phyloP scores from a whole-genome alignment of 2,797 vertebrate species.

The Denticeps clupeoides region DNA sequence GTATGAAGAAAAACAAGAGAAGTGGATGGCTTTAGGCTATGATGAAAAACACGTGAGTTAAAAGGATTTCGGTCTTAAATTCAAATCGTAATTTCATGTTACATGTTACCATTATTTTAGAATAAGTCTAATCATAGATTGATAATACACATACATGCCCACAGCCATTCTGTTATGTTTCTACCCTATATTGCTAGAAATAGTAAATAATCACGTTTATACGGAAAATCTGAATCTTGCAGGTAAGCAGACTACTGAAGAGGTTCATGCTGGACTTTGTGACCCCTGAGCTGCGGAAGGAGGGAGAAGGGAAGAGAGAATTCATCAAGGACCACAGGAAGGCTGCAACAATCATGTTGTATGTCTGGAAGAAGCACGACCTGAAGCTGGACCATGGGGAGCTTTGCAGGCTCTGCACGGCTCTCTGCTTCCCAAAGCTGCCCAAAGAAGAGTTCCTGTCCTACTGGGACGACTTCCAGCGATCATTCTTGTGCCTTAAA shows the following conservation, averaged over 20 bases:
- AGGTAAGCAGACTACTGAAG: slow-evolving; percentile 63
- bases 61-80: no score
- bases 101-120: no score
- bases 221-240: slow-evolving; percentile 12
- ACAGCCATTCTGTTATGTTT: not conserved
- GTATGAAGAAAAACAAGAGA: slow-evolving; percentile 2
- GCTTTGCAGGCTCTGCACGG: slow-evolving; percentile 43
- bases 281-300: slow-evolving; percentile 32
- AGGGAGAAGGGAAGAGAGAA: rapidly evolving
- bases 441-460: slow-evolving; percentile 11
- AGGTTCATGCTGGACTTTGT: slow-evolving; percentile 32
- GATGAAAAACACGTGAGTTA: slow-evolving; percentile 50
- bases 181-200: no score
- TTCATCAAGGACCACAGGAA: slow-evolving; percentile 45
- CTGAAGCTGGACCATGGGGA: rapidly evolving
- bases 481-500: slow-evolving; percentile 32
- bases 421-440: slow-evolving; percentile 48
- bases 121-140: no score
- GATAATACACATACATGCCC: rapidly evolving
- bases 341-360: slow-evolving; percentile 57
- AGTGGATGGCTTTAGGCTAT: slow-evolving; percentile 47
- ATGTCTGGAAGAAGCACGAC: rapidly evolving
- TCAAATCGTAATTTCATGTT: no score
- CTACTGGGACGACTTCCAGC: slow-evolving; percentile 41
- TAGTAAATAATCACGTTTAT: no score